Evolutionary conservation across 2,797 vertebrate species (phyloP), one percentile per base, ranked within the genome.

Genomic region (Masticophis lateralis): DNA sequence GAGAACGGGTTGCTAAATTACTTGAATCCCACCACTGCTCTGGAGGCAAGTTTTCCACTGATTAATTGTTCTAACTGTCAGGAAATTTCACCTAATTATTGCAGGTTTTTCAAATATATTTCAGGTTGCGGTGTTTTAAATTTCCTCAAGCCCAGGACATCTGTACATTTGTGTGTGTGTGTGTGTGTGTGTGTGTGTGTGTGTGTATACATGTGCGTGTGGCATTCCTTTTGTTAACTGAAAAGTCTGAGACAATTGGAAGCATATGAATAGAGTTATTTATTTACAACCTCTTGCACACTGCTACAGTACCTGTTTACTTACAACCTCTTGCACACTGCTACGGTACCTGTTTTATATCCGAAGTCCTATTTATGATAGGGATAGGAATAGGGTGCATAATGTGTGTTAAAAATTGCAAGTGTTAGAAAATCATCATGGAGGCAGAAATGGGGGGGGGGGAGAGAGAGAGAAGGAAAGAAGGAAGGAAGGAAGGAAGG

Each of bases 401-500:
- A 95, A 79, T 93, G 92, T 94, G 90, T 25, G 59, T 74, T 25
- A 13, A 61, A 96, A 90, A 56, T 94, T 27, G 27, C 91, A 94
- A 95, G 95, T 94, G 79, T 93, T 25, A 55, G 66, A 63, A 57
- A 37, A 28, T 22, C 91, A 53, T 86, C 92, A 95, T 89, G 8
- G 32, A 4, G 16, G 8, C 32, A 79, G 32, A 3, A n/a, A n/a
- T n/a, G 16, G 12, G 14, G 2, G 94, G 43, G 60, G n/a, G 91
- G 47, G 92, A 59, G 88, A 93, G 93, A 59, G 90, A 94, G 91
- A 92, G 22, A 16, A 93, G n/a, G 66, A 32, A 90, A 47, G 92
- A 53, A 89, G 91, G 92, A 61, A 91, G 59, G 13, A 14, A 13
- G 3, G 13, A 56, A 0, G 3, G 53, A 56, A 1, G 11, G 53